phyloP scores from a whole-genome alignment of 2,797 vertebrate genomes.

The Harpagifer antarcticus region DNA sequence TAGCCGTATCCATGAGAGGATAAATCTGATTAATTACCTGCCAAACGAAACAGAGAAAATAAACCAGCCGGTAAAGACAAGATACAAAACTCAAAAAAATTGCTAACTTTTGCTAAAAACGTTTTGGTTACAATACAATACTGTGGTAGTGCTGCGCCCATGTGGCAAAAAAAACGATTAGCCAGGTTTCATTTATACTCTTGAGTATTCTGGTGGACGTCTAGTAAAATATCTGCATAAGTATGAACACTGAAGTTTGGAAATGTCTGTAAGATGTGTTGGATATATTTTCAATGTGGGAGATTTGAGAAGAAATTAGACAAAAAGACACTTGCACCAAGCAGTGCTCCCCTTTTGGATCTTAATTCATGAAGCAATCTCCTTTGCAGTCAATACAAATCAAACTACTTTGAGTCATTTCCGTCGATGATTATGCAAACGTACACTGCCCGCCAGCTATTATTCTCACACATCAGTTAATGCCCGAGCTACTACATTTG shows the following conservation, averaged over 20 bases:
- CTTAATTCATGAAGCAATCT: constrained; percentile 22
- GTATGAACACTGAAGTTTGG: background rate
- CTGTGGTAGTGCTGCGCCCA: background rate
- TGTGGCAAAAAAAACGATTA: too few species aligned
- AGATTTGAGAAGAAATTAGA: background rate
- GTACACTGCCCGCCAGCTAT: constrained; percentile 30
- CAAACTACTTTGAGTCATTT: constrained; percentile 17
- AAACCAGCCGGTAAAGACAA: background rate
- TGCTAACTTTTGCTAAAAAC: background rate
- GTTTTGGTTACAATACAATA: background rate
- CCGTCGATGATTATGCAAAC: constrained; percentile 40
- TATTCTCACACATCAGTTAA: constrained; percentile 12
- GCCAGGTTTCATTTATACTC: background rate
- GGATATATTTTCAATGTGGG: background rate
- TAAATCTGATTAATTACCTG: background rate
- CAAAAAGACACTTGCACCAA: background rate
- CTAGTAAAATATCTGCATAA: background rate
- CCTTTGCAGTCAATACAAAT: constrained; percentile 31
- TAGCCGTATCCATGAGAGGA: too few species aligned
- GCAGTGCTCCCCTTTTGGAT: background rate
- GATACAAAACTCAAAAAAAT: background rate
- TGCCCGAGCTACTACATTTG: constrained; percentile 2
- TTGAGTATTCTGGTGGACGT: background rate
- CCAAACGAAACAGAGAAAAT: background rate
- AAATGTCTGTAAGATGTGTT: background rate